Base-by-base conservation (phyloP, 2,888 invertebrate genomes). In the Campoletis raptor region DNA sequence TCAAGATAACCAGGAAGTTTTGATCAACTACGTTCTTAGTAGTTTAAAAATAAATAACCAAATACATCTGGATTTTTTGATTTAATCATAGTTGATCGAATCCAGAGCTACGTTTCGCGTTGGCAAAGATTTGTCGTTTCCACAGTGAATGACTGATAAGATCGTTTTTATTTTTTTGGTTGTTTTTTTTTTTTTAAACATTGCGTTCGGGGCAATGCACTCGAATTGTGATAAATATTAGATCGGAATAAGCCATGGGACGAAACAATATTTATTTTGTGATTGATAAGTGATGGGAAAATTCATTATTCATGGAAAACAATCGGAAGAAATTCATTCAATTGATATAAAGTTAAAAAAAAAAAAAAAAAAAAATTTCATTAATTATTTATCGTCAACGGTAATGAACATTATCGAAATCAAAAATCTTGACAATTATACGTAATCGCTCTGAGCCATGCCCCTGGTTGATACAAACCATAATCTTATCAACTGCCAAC, bases 401-500 rank as follows among this genome's bases (percentile, higher is more conserved):
- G 30, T 61, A 30, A 61, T 30, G 15, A 15, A 30, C 24, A 30
- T 61, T 15, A 61, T 61, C 30, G 30, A 61, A 61, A 30, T n/a
- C n/a, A n/a, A 0, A 61, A 61, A 61, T 61, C 61, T 30, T 61
- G 18, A 48, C 30, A 21, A 30, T 48, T 18, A 7, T 4, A 48
- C 30, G 30, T 48, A 48, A 70, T 70, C 48, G 21, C 61, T 67
- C 66, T 21, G 40, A 67, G 40, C 40, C 66, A 40, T 12, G 52
- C 30, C 52, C 30, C 52, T 73, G 52, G 8, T 9, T 48, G 7
- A 52, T 73, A 1, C 30, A 10, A 73, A 89, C 21, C 76, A 42
- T 21, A 82, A 86, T n/a, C 73, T 82, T 64, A 66, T 76, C 54
- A 30, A n/a, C 9, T 37, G 36, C 42, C n/a, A 48, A 30, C n/a